These are phyloP conservation scores for Brevipalpus yothersi DNA, from an alignment of 1,140 invertebrate genomes.

Conservation along the genomic window DNA sequence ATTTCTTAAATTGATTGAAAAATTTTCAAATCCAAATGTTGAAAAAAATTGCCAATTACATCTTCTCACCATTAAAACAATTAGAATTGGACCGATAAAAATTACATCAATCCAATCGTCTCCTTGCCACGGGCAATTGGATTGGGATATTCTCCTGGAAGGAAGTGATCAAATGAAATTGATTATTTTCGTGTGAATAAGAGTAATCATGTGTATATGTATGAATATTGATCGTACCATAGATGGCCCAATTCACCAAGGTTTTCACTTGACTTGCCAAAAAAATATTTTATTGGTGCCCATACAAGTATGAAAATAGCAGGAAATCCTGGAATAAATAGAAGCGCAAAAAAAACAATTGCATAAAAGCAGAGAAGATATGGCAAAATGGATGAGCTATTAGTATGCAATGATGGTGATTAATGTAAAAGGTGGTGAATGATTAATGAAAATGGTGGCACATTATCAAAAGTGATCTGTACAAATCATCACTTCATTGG, in stretches of 20 bases:
- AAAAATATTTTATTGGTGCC: background rate
- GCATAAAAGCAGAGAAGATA: background rate
- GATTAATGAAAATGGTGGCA: no score
- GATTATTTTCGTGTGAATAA: background rate
- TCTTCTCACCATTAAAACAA: background rate
- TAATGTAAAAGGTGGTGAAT: no score
- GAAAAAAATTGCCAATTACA: background rate
- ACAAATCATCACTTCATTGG: no score
- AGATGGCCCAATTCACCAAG: background rate
- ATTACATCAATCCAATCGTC: background rate
- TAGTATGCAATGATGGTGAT: no score
- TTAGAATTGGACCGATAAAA: background rate
- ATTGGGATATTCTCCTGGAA: background rate
- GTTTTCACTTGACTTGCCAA: background rate
- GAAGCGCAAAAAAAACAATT: background rate
- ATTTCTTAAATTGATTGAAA: background rate
- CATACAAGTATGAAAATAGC: background rate
- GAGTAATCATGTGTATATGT: no score
- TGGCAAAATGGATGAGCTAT: no score
- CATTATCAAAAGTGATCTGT: no score
- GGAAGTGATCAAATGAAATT: background rate
- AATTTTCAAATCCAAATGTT: no score
- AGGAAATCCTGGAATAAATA: background rate
- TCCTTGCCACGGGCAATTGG: background rate
- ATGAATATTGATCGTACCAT: no score